Percentiles rank a stretch among this genome's conserved stretches.
phyloP scores from a whole-genome alignment of 2,113 vertebrate genomes.

The Nesogale talazaci region DNA sequence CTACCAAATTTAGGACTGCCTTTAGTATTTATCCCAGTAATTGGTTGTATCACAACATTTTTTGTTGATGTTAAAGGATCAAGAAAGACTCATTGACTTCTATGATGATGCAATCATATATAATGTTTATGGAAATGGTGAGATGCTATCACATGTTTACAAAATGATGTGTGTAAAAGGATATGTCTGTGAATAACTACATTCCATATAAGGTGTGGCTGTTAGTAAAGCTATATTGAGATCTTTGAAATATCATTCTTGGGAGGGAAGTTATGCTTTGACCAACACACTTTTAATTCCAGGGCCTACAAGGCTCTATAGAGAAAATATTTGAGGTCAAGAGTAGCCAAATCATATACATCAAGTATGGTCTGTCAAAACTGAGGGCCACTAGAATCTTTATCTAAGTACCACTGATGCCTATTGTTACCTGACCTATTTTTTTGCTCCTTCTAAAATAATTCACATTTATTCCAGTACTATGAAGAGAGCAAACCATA shows the following conservation, averaged over 20 bases:
- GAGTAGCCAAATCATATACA: constrained; percentile 62
- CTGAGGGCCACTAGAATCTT: constrained; percentile 55
- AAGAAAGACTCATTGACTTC: not conserved
- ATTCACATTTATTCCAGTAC: constrained; percentile 64
- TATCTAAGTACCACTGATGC: constrained; percentile 42
- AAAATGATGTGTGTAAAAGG: too few relatives aligned
- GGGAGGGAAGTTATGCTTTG: constrained; percentile 48
- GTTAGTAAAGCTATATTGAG: constrained; percentile 17
- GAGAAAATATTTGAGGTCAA: constrained; percentile 64
- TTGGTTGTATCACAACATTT: not conserved
- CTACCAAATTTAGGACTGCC: not conserved
- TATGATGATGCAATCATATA: not conserved
- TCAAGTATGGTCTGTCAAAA: constrained; percentile 58
- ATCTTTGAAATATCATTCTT: constrained; percentile 50
- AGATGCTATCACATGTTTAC: not conserved
- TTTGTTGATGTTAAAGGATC: not conserved
- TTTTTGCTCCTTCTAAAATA: constrained; percentile 55
- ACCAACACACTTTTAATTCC: constrained; percentile 30
- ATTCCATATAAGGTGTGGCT: not conserved
- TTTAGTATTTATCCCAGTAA: constrained; percentile 9
- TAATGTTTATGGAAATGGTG: constrained; percentile 40
- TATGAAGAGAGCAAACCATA: constrained; percentile 54
- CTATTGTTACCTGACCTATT: constrained; percentile 68
- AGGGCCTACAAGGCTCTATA: not conserved
- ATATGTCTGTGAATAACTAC: not conserved